These are phyloP conservation scores for Poeciliopsis turrubarensis DNA, from an alignment of 2,113 vertebrate species.

Conservation along the genomic window DNA sequence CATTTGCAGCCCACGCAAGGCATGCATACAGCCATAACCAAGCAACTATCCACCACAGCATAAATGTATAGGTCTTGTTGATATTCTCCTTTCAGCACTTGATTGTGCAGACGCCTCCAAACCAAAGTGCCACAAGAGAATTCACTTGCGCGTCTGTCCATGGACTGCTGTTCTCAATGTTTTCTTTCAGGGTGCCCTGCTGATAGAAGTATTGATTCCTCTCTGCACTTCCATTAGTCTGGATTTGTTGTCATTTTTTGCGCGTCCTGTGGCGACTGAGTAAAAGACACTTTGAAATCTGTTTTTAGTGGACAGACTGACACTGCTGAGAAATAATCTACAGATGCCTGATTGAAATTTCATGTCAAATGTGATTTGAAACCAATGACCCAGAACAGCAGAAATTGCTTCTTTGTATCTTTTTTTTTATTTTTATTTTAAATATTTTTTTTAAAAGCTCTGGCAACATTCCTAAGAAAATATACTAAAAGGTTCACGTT, in stretches of 20 bases:
- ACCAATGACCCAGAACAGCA: background rate
- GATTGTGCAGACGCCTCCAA: background rate
- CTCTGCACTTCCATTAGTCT: background rate
- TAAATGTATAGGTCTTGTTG: background rate
- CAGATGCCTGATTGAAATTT: background rate
- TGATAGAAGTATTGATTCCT: background rate
- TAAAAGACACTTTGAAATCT: slow-evolving; percentile 6
- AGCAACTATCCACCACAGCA: background rate
- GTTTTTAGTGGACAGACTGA: background rate
- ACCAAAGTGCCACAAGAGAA: background rate
- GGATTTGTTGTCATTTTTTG: background rate
- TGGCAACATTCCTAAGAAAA: background rate
- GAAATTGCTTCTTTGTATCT: too few relatives aligned
- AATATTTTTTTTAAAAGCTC: background rate
- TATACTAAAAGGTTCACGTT: background rate
- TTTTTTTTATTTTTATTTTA: background rate
- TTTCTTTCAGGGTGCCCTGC: background rate
- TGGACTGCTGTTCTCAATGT: slow-evolving; percentile 2
- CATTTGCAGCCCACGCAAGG: background rate
- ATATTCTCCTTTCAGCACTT: background rate
- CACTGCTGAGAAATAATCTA: background rate
- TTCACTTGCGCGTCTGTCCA: background rate
- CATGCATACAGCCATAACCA: background rate
- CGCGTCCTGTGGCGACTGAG: background rate
- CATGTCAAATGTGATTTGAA: background rate